Conservation (phyloP, 2,113 vertebrate genomes). For the Equus quagga region DNA sequence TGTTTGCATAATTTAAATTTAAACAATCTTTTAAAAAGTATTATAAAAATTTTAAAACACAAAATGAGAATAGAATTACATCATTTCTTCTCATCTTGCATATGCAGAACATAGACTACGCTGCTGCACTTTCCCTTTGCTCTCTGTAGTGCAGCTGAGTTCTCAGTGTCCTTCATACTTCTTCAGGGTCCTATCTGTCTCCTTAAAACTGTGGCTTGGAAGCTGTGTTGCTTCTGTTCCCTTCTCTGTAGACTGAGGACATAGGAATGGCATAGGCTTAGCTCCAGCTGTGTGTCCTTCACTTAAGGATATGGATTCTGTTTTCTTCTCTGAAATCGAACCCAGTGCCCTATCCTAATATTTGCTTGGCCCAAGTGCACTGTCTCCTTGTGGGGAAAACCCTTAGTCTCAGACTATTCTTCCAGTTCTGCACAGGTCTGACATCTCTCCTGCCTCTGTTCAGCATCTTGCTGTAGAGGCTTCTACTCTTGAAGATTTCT, state of each 20-base stretch:
- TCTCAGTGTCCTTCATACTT: not conserved
- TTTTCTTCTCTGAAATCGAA: not conserved
- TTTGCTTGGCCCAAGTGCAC: not conserved
- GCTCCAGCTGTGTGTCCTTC: not conserved
- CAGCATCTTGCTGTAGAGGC: not conserved
- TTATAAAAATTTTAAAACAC: not conserved
- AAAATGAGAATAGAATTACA: not conserved
- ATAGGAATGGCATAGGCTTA: not conserved
- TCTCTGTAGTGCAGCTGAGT: not conserved
- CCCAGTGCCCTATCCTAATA: accelerated
- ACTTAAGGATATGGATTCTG: not conserved
- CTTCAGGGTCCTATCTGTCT: not conserved
- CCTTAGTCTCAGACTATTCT: not conserved
- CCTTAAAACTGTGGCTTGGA: accelerated
- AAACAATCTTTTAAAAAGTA: not conserved
- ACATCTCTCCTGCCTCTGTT: not conserved
- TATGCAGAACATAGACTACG: not conserved
- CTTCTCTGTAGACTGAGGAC: not conserved
- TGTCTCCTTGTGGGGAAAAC: too few relatives aligned
- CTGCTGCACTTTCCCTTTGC: not conserved
- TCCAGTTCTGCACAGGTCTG: too few relatives aligned
- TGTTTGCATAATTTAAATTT: not conserved
- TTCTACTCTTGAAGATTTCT: not conserved
- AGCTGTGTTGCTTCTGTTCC: not conserved
- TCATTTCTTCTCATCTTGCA: not conserved